Percentiles rank a stretch among this genome's conserved stretches.
phyloP scores from a whole-genome alignment of 2,888 invertebrate species.

The Harmothoe impar region DNA sequence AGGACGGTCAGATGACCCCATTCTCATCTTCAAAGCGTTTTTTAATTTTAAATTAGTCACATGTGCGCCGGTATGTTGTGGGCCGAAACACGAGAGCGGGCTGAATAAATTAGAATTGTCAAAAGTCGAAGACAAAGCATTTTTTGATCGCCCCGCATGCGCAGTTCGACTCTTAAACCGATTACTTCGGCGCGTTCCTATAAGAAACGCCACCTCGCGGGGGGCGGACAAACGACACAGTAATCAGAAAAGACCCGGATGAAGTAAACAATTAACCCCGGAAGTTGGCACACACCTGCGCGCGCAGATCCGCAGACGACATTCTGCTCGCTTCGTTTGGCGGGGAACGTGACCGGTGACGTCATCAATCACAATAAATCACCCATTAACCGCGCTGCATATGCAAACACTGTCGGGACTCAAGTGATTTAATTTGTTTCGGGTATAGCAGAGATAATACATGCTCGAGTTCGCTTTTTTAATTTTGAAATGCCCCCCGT shows the following conservation, averaged over 20 bases:
- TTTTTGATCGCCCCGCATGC: constrained; percentile 43
- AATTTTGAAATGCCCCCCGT: neutral
- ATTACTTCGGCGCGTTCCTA: constrained; percentile 54
- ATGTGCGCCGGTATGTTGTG: constrained; percentile 45
- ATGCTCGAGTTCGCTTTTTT: neutral
- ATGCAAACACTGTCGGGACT: constrained; percentile 4
- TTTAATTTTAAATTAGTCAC: constrained; percentile 59
- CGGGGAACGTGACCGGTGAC: constrained; percentile 37
- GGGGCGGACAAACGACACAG: constrained; percentile 26
- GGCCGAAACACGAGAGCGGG: neutral
- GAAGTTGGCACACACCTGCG: constrained; percentile 59
- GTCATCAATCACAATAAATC: constrained; percentile 52
- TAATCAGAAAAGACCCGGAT: constrained; percentile 54
- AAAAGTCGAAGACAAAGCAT: constrained; percentile 52
- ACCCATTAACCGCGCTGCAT: neutral
- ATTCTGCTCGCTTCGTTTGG: constrained; percentile 5
- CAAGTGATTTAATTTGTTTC: constrained; percentile 53
- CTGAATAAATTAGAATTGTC: constrained; percentile 57
- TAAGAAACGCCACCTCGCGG: constrained; percentile 40
- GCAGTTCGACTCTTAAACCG: constrained; percentile 43
- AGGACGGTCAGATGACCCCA: constrained; percentile 14
- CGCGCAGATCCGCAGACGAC: constrained; percentile 52
- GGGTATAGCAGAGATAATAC: constrained; percentile 4
- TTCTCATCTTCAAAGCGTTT: constrained; percentile 44
- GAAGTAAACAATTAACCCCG: constrained; percentile 62